phyloP scores from a whole-genome alignment of 2,888 invertebrate species.

The Tubulanus polymorphus region DNA sequence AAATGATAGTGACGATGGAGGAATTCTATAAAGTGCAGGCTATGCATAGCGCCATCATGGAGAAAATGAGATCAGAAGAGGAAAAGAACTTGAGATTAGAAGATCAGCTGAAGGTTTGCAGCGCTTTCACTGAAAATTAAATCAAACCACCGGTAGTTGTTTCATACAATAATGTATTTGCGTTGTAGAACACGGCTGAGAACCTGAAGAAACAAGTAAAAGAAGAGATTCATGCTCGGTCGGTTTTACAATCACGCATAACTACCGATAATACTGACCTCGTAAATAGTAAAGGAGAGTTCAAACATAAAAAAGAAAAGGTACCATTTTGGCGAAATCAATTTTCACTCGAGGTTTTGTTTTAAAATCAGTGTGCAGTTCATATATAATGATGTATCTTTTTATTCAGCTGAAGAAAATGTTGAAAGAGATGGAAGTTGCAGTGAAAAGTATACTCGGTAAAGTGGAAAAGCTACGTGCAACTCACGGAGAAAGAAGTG shows the following conservation, averaged over 20 bases:
- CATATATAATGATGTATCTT: too few species aligned
- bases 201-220: conserved; percentile 43
- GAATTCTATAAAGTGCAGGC: conserved; percentile 33
- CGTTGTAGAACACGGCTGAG: conserved; percentile 35
- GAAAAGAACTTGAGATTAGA: conserved; percentile 40
- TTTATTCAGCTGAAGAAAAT: conserved; percentile 32
- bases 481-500: conserved; percentile 30
- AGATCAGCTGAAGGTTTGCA: conserved; percentile 38
- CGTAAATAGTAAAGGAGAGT: conserved; percentile 30
- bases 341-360: background rate
- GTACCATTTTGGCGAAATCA: too few species aligned
- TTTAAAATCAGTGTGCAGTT: background rate
- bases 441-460: conserved; percentile 32
- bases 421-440: conserved; percentile 39
- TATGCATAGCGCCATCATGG: conserved; percentile 31
- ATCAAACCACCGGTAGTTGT: too few species aligned
- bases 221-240: conserved; percentile 45
- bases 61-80: conserved; percentile 38
- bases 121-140: too few species aligned
- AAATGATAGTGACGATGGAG: conserved; percentile 35
- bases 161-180: too few species aligned
- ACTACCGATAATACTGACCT: conserved; percentile 36
- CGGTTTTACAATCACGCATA: conserved; percentile 43
- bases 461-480: conserved; percentile 42
- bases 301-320: conserved; percentile 35